phyloP scores from a whole-genome alignment of 2,113 vertebrate genomes.

The Chionodraco myersi region DNA sequence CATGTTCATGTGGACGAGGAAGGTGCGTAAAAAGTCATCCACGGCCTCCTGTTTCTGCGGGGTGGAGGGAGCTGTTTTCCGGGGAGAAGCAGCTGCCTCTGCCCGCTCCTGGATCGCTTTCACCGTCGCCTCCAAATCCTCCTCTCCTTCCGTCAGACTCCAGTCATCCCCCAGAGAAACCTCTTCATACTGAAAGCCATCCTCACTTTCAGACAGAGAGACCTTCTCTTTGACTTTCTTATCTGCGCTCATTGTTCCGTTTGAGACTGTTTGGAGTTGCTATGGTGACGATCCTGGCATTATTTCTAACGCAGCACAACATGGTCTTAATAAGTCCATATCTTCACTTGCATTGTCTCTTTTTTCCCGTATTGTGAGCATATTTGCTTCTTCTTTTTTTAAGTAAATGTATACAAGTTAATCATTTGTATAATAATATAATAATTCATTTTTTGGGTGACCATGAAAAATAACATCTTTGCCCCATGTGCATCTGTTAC shows the following conservation, averaged over 20 bases:
- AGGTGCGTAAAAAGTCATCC: slow-evolving; percentile 91
- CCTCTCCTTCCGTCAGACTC: slow-evolving; percentile 84
- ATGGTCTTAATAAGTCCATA: too few species aligned
- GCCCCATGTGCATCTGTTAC: too few species aligned
- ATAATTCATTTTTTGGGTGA: too few species aligned
- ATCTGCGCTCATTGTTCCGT: slow-evolving; percentile 8
- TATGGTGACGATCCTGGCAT: background rate
- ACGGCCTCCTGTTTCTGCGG: slow-evolving; percentile 71
- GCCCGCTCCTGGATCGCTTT: slow-evolving; percentile 76
- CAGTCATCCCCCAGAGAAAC: slow-evolving; percentile 82
- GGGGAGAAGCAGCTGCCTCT: slow-evolving; percentile 53
- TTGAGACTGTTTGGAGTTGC: slow-evolving; percentile 36
- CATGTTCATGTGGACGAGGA: slow-evolving; percentile 91
- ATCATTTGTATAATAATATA: too few species aligned
- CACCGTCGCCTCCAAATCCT: slow-evolving; percentile 84
- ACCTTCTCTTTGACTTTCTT: background rate
- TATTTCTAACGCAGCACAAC: too few species aligned
- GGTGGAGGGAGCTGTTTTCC: slow-evolving; percentile 33
- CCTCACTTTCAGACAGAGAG: slow-evolving; percentile 73
- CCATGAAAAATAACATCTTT: too few species aligned
- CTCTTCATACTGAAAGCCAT: slow-evolving; percentile 86
- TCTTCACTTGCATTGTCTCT: too few species aligned
- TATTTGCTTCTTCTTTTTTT: too few species aligned
- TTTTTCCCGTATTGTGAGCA: too few species aligned
- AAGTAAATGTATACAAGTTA: too few species aligned